A percentile compares a stretch with the other conserved stretches of the same genome.
These are phyloP conservation scores for Lycodopsis pacificus DNA, from an alignment of 2,797 vertebrate species.

Conservation along the genomic window DNA sequence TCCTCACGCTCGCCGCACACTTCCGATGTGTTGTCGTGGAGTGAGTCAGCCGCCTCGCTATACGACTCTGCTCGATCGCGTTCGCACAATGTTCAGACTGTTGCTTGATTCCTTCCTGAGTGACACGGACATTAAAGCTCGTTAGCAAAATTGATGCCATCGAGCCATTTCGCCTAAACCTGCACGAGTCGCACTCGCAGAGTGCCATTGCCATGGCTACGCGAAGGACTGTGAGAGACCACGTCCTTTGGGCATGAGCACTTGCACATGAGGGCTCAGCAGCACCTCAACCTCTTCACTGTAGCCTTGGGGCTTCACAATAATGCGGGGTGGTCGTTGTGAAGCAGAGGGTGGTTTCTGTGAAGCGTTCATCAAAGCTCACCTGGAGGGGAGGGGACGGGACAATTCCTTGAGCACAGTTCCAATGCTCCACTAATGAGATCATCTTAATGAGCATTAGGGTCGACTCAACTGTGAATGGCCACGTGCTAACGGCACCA, in stretches of 20 bases:
- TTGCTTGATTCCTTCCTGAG: neutral
- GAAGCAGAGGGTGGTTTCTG: constrained; percentile 26
- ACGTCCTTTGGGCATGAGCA: constrained; percentile 60
- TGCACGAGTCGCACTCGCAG: constrained; percentile 53
- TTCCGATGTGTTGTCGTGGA: constrained; percentile 16
- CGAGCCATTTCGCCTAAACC: constrained; percentile 50
- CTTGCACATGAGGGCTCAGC: constrained; percentile 53
- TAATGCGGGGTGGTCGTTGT: constrained; percentile 22
- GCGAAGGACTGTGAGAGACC: constrained; percentile 41
- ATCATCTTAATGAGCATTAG: constrained; percentile 67
- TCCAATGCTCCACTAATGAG: constrained; percentile 55
- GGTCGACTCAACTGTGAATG: constrained; percentile 12
- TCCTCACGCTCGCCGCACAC: neutral
- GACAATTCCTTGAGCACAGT: constrained; percentile 38
- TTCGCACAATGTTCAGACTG: constrained; percentile 7
- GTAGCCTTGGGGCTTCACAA: constrained; percentile 62
- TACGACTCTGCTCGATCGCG: neutral
- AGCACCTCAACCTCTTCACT: constrained; percentile 51
- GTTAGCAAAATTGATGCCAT: constrained; percentile 37
- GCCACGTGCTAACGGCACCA: constrained; percentile 51
- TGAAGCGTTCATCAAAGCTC: constrained; percentile 57
- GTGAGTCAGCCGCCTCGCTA: constrained; percentile 4
- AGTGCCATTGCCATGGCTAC: constrained; percentile 68
- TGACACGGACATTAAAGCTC: constrained; percentile 29
- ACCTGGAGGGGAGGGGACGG: constrained; percentile 41